Percentiles rank a stretch among this genome's conserved stretches.
phyloP scores from a whole-genome alignment of 2,113 vertebrate species.

The Nestor notabilis region DNA sequence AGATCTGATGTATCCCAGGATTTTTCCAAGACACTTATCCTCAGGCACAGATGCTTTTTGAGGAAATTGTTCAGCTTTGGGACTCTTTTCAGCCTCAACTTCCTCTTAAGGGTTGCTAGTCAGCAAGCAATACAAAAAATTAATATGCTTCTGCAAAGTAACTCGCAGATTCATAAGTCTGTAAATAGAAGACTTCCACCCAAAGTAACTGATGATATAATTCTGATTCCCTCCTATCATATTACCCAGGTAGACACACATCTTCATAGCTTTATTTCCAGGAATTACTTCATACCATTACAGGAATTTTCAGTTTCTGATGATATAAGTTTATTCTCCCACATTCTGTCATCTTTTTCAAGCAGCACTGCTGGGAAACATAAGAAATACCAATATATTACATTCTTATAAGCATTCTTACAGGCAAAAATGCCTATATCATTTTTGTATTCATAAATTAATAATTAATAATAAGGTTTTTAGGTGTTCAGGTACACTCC shows the following conservation, averaged over 20 bases:
- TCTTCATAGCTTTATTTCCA: background rate
- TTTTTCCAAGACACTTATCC: background rate
- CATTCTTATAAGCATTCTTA: background rate
- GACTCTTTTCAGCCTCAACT: background rate
- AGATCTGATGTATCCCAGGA: background rate
- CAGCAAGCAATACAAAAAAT: background rate
- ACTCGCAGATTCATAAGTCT: background rate
- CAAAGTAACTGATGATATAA: background rate
- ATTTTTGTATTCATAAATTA: background rate
- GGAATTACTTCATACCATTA: background rate
- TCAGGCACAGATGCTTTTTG: background rate
- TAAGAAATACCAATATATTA: background rate
- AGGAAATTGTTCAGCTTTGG: background rate
- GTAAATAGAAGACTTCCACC: background rate
- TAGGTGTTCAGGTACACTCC: background rate
- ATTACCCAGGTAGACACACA: background rate
- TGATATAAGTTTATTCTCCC: background rate
- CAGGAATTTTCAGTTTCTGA: background rate
- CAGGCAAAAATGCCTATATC: background rate
- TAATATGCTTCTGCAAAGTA: background rate
- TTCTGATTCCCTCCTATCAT: background rate
- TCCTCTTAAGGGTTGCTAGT: background rate
- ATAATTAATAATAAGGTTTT: background rate
- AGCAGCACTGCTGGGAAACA: background rate
- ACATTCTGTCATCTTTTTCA: background rate